These are phyloP conservation scores for Anoura caudifer DNA, from an alignment of 2,113 vertebrate genomes.

Conservation along the genomic window DNA sequence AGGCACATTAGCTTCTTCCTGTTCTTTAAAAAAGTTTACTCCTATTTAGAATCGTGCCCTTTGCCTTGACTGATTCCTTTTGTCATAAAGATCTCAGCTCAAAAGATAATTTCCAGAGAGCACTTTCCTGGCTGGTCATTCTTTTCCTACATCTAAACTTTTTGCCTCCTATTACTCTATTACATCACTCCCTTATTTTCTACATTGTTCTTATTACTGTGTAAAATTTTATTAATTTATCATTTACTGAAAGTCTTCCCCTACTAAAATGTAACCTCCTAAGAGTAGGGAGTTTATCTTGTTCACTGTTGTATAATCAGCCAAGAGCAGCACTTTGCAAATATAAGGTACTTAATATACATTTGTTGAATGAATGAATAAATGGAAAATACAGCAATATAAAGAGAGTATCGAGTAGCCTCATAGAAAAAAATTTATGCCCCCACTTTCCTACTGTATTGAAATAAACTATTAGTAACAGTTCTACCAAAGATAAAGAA, in stretches of 20 bases:
- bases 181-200: background rate
- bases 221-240: background rate
- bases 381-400: background rate
- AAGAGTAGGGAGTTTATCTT: background rate
- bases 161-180: background rate
- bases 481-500: background rate
- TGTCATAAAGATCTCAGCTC: background rate
- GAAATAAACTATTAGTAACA: slow-evolving; percentile 3
- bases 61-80: background rate
- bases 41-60: background rate
- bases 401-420: background rate
- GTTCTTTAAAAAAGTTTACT: background rate
- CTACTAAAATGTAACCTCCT: background rate
- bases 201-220: background rate
- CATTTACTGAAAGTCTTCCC: background rate
- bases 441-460: background rate
- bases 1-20: background rate
- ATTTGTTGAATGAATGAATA: background rate
- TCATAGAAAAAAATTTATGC: background rate
- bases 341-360: background rate
- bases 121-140: background rate
- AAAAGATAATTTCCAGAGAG: background rate
- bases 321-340: background rate
- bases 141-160: background rate
- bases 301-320: background rate